Evolutionary conservation across 1,140 invertebrate species (phyloP), one percentile per base, ranked within the genome.

Genomic region (Listronotus oregonensis): DNA sequence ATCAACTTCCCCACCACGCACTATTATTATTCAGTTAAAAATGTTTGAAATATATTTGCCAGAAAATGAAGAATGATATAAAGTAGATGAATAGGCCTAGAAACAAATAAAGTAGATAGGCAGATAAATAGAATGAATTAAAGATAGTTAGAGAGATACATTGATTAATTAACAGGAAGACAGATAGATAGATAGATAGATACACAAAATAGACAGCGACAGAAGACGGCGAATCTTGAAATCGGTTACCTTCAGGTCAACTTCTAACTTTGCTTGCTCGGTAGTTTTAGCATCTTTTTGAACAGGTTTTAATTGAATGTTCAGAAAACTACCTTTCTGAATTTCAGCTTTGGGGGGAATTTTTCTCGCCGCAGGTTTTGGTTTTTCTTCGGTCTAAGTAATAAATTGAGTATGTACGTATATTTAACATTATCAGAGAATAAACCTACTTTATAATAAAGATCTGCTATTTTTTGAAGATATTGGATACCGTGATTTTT

Each of bases 271-370:
- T 46, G 72, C 74, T 65, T 78, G 67, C 57, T 77, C 69, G 27
- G 72, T 68, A 68, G 80, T 67, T 75, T 80, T 77, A 39, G 64
- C 72, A 55, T 83, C 80, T 79, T 80, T 84, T 59, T 75, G 40
- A 64, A 86, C 83, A 15, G 85, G 85, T 77, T 87, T 87, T 67
- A 87, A 82, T 78, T 86, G 83, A 65, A 87, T 79, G 52, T 73
- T 76, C 74, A 85, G 74, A 77, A 87, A 87, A 72, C 70, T 80
- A 72, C 86, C 86, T 73, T 82, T 76, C 70, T 85, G 82, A 72
- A 82, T 79, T 72, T 83, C 82, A 59, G 78, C 75, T 80, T 83
- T 85, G 44, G 82, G 81, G 69, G 84, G 76, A 73, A 82, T 85
- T 74, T 78, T 76, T 67, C 80, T 79, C 75, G 81, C 84, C 55